Conservation (phyloP, 2,888 invertebrate species). For the Pheosia tremula region DNA sequence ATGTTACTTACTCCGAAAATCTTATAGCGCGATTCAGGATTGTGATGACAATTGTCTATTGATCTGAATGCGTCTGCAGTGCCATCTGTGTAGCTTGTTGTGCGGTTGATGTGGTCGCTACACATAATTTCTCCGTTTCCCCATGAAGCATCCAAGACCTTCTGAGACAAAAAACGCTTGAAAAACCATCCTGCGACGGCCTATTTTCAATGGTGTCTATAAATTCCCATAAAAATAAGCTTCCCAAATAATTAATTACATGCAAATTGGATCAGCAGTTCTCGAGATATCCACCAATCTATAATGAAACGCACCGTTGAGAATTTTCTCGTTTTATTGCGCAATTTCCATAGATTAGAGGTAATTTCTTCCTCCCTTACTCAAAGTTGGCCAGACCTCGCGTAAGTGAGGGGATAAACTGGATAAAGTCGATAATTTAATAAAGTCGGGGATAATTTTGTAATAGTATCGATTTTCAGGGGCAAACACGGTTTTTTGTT, state of each 20-base stretch:
- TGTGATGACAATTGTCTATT: no score
- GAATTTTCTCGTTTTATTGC: conserved; percentile 37
- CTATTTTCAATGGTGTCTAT: background rate
- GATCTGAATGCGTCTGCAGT: no score
- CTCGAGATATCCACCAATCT: conserved; percentile 18
- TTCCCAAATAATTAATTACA: conserved; percentile 12
- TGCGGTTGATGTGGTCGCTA: no score
- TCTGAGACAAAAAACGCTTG: no score
- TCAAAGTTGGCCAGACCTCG: conserved; percentile 10
- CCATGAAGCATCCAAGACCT: no score
- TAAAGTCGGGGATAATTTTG: background rate
- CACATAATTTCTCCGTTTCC: no score
- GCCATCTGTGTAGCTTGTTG: no score
- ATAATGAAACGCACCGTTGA: conserved; percentile 23
- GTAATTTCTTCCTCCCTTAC: conserved; percentile 34
- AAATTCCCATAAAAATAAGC: background rate
- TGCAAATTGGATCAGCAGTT: conserved; percentile 24
- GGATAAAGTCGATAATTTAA: conserved; percentile 2
- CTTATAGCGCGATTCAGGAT: no score
- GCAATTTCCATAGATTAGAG: conserved; percentile 41
- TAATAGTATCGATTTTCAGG: background rate
- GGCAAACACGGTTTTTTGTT: background rate
- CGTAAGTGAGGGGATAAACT: conserved; percentile 1
- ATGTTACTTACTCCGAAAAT: no score
- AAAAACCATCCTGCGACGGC: no score